A percentile compares a stretch with the other conserved stretches of the same genome.
These are phyloP conservation scores for Paedocypris sp. DNA, from an alignment of 2,113 vertebrate genomes.

Conservation along the genomic window DNA sequence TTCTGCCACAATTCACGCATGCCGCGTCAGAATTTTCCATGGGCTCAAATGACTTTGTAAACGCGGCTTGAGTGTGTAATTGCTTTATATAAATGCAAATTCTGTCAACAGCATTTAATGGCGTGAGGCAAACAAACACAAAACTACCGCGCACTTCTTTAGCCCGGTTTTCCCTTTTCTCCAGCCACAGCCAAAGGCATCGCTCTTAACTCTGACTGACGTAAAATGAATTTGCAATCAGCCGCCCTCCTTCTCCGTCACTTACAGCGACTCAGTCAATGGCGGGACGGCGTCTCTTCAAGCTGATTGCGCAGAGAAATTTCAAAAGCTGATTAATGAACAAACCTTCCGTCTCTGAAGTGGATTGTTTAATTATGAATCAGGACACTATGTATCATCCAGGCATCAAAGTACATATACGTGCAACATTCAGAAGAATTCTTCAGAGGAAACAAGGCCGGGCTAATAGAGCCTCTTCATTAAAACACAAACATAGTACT, in stretches of 20 bases:
- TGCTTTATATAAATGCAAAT: constrained; percentile 18
- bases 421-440: not conserved
- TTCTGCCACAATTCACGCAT: not conserved
- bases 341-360: constrained; percentile 28
- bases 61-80: constrained; percentile 8
- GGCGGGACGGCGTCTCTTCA: constrained; percentile 15
- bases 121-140: constrained; percentile 5
- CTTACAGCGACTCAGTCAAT: constrained; percentile 7
- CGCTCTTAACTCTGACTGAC: constrained; percentile 1
- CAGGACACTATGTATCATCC: constrained; percentile 21
- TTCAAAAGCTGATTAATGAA: constrained; percentile 44
- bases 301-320: constrained; percentile 38
- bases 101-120: not conserved
- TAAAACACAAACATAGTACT: not conserved
- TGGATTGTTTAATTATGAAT: constrained; percentile 38
- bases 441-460: constrained; percentile 21
- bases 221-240: constrained; percentile 22
- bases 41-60: not conserved
- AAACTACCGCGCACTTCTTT: not conserved
- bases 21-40: not conserved
- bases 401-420: constrained; percentile 18
- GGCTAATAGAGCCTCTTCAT: constrained; percentile 23
- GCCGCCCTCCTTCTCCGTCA: not conserved
- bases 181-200: constrained; percentile 3
- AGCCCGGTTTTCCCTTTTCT: not conserved